A percentile compares a stretch with the other conserved stretches of the same genome.
Evolutionary conservation across 2,888 invertebrate genomes (phyloP).

Genomic region (Venustoraphidia nigricollis): DNA sequence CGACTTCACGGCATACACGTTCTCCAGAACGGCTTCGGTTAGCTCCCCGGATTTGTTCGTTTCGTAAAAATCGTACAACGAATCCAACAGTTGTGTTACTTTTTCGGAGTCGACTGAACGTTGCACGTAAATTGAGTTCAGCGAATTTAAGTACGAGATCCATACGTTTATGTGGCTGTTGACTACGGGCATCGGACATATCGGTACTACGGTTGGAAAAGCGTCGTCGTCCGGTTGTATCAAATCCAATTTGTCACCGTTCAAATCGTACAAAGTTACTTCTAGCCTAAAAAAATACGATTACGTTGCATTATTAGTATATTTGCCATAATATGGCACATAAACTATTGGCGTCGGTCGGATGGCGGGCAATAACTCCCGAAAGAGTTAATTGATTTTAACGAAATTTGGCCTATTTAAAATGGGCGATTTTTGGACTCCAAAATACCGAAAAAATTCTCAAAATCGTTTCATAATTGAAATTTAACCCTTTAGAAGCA

Average conservation of each 20-base stretch:
- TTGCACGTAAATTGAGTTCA: constrained; percentile 49
- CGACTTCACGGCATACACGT: constrained; percentile 38
- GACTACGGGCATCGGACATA: constrained; percentile 48
- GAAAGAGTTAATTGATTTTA: no score
- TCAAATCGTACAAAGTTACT: constrained; percentile 44
- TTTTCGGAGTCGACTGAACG: constrained; percentile 30
- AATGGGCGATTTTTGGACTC: no score
- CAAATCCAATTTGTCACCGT: constrained; percentile 32
- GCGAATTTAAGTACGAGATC: constrained; percentile 39
- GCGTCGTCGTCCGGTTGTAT: constrained; percentile 38
- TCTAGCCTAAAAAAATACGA: constrained; percentile 36
- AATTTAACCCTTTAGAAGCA: no score
- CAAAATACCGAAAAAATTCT: no score
- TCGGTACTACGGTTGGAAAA: constrained; percentile 30
- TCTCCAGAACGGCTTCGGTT: constrained; percentile 31
- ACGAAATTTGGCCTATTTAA: no score
- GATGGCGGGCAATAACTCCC: no score
- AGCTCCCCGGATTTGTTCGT: constrained; percentile 23
- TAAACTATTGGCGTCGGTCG: no score
- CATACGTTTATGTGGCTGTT: constrained; percentile 40
- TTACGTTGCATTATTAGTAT: neutral
- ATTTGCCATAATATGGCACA: no score
- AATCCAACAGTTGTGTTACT: constrained; percentile 29
- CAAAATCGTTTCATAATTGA: no score
- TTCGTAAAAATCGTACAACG: constrained; percentile 43